Evolutionary conservation across 2,113 vertebrate species (phyloP).

Genomic region (Rhinoptilus africanus): DNA sequence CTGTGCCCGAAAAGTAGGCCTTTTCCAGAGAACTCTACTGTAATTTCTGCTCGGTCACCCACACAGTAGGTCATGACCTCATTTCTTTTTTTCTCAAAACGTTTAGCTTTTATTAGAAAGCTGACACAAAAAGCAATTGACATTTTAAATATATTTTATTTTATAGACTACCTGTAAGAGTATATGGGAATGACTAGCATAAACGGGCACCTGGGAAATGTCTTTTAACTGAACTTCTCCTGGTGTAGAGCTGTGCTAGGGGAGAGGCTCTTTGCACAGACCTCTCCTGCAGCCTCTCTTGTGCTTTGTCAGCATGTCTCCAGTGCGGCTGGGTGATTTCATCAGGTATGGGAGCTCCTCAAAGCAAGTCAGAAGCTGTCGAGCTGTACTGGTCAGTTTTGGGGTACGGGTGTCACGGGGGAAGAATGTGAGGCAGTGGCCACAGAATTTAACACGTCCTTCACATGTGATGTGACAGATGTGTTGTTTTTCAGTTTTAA

Average conservation of each 20-base stretch:
- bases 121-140: background rate
- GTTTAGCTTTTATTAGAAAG: background rate
- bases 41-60: background rate
- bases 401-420: rapidly evolving
- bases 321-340: background rate
- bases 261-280: background rate
- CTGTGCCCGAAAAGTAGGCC: background rate
- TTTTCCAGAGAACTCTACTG: background rate
- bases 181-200: background rate
- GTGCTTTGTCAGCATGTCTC: background rate
- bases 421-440: background rate
- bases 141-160: background rate
- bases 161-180: background rate
- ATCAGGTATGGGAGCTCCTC: background rate
- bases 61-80: background rate
- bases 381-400: background rate
- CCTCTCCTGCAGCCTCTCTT: background rate
- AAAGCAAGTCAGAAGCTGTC: background rate
- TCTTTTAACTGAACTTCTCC: background rate
- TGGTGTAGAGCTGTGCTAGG: background rate
- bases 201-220: background rate
- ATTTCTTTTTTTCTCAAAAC: background rate
- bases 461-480: rapidly evolving
- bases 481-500: background rate
- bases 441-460: background rate